Conservation (phyloP, 2,113 vertebrate species). For the Otus sunia region DNA sequence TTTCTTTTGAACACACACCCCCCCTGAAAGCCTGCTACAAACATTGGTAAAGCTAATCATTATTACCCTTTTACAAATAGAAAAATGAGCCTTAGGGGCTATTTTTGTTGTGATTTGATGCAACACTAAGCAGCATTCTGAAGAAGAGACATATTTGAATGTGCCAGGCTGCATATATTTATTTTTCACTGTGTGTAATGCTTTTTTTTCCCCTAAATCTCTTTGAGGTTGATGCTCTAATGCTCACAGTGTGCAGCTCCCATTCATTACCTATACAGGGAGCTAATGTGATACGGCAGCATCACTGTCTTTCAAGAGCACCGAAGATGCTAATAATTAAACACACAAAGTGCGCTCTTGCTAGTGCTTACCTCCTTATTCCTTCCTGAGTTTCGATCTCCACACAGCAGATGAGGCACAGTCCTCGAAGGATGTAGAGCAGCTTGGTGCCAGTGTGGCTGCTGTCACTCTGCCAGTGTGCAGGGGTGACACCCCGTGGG, state of each 20-base stretch:
- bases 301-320: neutral
- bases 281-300: neutral
- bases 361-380: neutral
- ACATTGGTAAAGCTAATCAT: neutral
- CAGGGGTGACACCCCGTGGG: neutral
- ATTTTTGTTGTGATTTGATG: slow-evolving; percentile 18
- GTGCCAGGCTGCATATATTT: neutral
- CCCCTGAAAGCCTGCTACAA: neutral
- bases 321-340: neutral
- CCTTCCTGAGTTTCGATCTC: neutral
- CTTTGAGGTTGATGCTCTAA: neutral
- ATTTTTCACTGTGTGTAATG: neutral
- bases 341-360: accelerated
- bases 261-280: neutral
- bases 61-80: neutral
- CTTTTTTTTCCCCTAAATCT: neutral
- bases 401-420: neutral
- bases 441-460: neutral
- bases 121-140: slow-evolving; percentile 6
- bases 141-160: neutral
- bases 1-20: neutral
- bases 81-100: slow-evolving; percentile 1
- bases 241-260: neutral
- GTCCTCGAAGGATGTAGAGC: neutral
- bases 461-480: neutral